These are phyloP conservation scores for Celastrina argiolus DNA, from an alignment of 2,888 invertebrate genomes.

Conservation along the genomic window DNA sequence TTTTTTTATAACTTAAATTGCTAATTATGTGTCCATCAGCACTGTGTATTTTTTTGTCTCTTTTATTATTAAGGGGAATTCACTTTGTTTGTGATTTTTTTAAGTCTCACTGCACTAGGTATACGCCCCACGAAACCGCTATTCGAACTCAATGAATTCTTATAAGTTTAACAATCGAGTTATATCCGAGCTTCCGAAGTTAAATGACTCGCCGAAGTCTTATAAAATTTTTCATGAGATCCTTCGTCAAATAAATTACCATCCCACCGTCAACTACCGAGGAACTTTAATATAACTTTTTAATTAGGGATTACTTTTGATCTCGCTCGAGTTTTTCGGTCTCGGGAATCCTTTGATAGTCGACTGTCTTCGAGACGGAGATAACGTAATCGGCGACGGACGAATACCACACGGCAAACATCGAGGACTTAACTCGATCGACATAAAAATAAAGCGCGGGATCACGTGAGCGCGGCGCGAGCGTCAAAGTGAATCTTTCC, in stretches of 20 bases:
- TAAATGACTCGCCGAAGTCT: constrained; percentile 7
- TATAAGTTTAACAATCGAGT: not conserved
- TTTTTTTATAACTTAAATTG: too few species aligned
- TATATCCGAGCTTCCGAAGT: not conserved
- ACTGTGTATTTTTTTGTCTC: too few species aligned
- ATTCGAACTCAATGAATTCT: not conserved
- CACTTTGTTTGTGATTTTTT: too few species aligned
- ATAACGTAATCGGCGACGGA: not conserved
- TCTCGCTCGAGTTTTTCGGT: not conserved
- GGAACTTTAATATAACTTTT: not conserved
- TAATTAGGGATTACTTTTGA: not conserved
- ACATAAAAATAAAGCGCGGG: not conserved
- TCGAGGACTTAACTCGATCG: not conserved
- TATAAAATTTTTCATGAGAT: constrained; percentile 7
- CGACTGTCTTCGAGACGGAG: too few species aligned
- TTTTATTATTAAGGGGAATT: too few species aligned
- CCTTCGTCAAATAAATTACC: not conserved
- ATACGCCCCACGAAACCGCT: not conserved
- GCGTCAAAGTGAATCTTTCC: not conserved
- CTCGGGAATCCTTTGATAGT: not conserved
- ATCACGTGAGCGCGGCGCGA: not conserved
- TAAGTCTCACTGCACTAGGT: too few species aligned
- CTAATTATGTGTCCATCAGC: too few species aligned
- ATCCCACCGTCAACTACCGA: not conserved
- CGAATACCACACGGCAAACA: not conserved